Evolutionary conservation across 1,140 invertebrate species (phyloP), one percentile per base, ranked within the genome.

Genomic region (Lasioglossum albipes): DNA sequence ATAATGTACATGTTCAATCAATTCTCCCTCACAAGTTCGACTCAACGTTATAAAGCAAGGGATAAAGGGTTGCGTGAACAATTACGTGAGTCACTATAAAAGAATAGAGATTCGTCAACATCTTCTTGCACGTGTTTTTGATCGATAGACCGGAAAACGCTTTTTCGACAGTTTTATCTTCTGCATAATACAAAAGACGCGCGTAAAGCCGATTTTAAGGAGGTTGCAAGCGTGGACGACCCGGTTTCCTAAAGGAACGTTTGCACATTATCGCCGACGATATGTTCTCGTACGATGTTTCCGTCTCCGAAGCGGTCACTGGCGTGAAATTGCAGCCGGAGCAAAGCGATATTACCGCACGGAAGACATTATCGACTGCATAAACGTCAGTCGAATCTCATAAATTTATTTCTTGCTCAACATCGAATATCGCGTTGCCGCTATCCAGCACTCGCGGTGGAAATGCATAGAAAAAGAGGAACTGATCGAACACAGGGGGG

Each of bases 301-400:
- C 42, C 66, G 41, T 52, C 66, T 42, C 12, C 42, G n/a, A 27
- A 49, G 42, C n/a, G 36, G 42, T 52, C 66, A 52, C 66, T 7
- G n/a, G 66, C 42, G 42, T 49, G 42, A 68, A 68, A 49, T 68
- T 68, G 66, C 42, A 68, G 13, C 42, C 66, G n/a, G 65, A 10
- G 42, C 66, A 68, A 52, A 68, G 66, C 42, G 66, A 68, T 68
- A 68, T 68, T 49, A 68, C 66, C n/a, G 42, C 42, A 16, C 42
- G 42, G 66, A 49, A 68, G 66, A 68, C 66, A 68, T 68, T 68
- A 68, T 68, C 66, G 66, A 49, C n/a, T 68, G n/a, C 66, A 68
- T 68, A 68, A 68, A 68, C n/a, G 42, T 68, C 66, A 27, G 42
- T 68, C n/a, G 66, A 45, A 27, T n/a, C 66, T 68, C 66, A 42